Conservation (phyloP, 2,888 invertebrate genomes). For the Torymus auratus region DNA sequence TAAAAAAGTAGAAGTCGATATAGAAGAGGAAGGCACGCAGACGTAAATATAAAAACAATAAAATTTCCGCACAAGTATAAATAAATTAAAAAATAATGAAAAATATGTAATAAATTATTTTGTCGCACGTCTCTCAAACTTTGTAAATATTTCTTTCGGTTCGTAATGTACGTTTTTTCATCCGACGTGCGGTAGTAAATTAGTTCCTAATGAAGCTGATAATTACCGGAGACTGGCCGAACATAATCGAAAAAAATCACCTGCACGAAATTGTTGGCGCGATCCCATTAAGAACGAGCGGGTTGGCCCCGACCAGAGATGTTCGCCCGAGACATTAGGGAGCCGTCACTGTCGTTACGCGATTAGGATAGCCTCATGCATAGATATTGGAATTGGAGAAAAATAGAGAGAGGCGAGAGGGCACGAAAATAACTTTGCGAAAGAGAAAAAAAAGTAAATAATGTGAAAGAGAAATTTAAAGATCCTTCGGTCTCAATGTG, state of each 20-base stretch:
- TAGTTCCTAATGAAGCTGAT: constrained; percentile 6
- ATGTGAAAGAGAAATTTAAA: no score
- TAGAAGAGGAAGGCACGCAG: no score
- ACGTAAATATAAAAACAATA: no score
- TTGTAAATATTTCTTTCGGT: no score
- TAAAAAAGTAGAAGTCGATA: no score
- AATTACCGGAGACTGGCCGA: background rate
- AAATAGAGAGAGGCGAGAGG: background rate
- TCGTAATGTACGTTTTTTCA: background rate
- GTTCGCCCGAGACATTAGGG: constrained; percentile 31
- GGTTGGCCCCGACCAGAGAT: background rate
- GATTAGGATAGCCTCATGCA: constrained; percentile 48
- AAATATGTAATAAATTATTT: no score
- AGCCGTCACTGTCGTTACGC: constrained; percentile 17
- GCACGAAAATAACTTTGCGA: no score
- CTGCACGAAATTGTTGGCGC: constrained; percentile 10
- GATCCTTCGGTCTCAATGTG: no score
- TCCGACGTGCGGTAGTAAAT: background rate
- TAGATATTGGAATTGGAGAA: constrained; percentile 49
- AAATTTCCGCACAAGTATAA: no score
- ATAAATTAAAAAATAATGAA: no score
- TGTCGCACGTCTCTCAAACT: no score
- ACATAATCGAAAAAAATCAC: background rate
- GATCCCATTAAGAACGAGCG: constrained; percentile 19
- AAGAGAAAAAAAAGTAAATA: no score